phyloP scores from a whole-genome alignment of 2,797 vertebrate genomes.

The Cebuella pygmaea region DNA sequence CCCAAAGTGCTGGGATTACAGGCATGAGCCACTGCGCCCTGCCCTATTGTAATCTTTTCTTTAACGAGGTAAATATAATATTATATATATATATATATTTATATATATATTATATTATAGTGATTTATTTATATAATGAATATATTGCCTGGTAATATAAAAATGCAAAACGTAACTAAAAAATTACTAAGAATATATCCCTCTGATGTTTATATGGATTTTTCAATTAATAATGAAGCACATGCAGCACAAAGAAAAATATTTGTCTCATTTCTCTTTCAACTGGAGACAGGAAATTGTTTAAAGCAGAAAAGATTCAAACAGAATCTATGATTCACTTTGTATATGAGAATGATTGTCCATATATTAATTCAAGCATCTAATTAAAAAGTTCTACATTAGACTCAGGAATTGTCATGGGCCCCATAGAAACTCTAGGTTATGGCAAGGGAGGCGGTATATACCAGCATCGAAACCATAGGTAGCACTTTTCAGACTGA shows the following conservation, averaged over 20 bases:
- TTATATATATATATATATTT: too few species aligned
- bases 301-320: not conserved
- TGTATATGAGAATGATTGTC: not conserved
- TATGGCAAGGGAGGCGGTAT: rapidly evolving
- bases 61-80: too few species aligned
- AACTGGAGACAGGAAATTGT: not conserved
- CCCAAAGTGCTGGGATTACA: too few species aligned
- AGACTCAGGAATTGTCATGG: not conserved
- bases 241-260: not conserved
- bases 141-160: not conserved
- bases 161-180: not conserved
- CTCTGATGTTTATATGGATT: not conserved
- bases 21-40: too few species aligned
- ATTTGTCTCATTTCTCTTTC: not conserved
- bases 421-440: not conserved
- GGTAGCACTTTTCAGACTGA: not conserved
- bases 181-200: not conserved
- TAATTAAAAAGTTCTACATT: not conserved
- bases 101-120: too few species aligned
- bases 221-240: not conserved
- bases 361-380: not conserved
- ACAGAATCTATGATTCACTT: not conserved
- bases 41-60: too few species aligned
- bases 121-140: too few species aligned
- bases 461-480: rapidly evolving